A percentile compares a stretch with the other conserved stretches of the same genome.
These are phyloP conservation scores for Riptortus pedestris DNA, from an alignment of 1,140 invertebrate genomes.

Conservation along the genomic window DNA sequence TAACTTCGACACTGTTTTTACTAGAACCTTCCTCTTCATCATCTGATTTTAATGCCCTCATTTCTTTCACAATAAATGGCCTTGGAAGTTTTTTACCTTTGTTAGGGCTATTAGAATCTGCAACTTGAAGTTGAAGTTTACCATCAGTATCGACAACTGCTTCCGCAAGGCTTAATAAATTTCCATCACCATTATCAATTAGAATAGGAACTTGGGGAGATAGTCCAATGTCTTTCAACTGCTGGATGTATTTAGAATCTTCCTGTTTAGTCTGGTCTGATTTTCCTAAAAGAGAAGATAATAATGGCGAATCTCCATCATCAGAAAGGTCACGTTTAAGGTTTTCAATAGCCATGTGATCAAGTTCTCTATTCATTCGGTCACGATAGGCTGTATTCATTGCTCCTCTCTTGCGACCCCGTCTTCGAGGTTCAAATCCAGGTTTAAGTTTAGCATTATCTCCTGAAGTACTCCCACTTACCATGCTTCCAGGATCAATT, in stretches of 20 bases:
- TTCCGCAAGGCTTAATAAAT: slow-evolving; percentile 45
- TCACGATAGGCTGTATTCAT: slow-evolving; percentile 23
- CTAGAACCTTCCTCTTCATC: slow-evolving; percentile 11
- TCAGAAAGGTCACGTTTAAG: slow-evolving; percentile 28
- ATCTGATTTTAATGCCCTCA: slow-evolving; percentile 10
- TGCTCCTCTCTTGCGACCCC: slow-evolving; percentile 26
- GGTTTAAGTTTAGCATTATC: not conserved
- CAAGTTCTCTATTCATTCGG: slow-evolving; percentile 10
- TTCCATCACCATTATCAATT: slow-evolving; percentile 45
- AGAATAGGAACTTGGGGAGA: slow-evolving; percentile 45
- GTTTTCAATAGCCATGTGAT: slow-evolving; percentile 25
- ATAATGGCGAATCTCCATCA: slow-evolving; percentile 28
- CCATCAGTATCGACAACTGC: slow-evolving; percentile 43
- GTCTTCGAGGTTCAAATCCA: slow-evolving; percentile 26
- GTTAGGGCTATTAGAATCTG: slow-evolving; percentile 34
- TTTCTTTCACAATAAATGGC: slow-evolving; percentile 29
- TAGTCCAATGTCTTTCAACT: slow-evolving; percentile 43
- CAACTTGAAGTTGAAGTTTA: slow-evolving; percentile 44
- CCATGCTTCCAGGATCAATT: slow-evolving; percentile 21
- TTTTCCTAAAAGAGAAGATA: slow-evolving; percentile 32
- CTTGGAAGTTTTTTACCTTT: slow-evolving; percentile 7
- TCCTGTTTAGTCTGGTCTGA: slow-evolving; percentile 24
- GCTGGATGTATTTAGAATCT: slow-evolving; percentile 38
- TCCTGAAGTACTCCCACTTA: not conserved
- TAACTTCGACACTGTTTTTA: not conserved